Evolutionary conservation across 2,797 vertebrate species (phyloP).

Genomic region (Glyptemys insculpta): DNA sequence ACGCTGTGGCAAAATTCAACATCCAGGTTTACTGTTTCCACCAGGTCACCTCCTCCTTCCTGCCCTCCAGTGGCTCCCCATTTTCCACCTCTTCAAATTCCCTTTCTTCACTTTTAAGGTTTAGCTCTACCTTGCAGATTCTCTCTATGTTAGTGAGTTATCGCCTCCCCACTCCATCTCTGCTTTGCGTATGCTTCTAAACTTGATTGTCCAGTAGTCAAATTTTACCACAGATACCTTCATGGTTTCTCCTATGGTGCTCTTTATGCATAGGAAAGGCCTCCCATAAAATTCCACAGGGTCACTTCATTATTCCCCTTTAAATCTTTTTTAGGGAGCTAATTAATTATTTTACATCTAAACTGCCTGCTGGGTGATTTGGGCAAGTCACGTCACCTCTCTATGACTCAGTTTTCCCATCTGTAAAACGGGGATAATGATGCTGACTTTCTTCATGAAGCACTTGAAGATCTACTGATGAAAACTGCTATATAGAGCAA

Average conservation of each 20-base stretch:
- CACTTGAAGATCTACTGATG: background rate
- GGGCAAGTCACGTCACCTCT: background rate
- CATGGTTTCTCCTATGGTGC: background rate
- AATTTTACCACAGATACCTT: background rate
- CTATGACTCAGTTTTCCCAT: background rate
- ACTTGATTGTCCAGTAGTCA: background rate
- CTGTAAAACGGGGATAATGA: background rate
- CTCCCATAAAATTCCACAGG: background rate
- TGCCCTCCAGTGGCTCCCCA: background rate
- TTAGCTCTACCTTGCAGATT: background rate
- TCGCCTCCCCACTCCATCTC: background rate
- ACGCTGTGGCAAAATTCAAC: background rate
- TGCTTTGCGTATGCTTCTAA: conserved; percentile 1
- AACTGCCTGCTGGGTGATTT: background rate
- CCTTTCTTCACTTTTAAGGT: background rate
- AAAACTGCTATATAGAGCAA: background rate
- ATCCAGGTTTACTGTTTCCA: background rate
- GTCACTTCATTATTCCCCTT: background rate
- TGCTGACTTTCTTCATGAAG: background rate
- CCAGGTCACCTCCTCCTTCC: background rate
- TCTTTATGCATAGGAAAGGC: background rate
- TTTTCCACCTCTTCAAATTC: background rate
- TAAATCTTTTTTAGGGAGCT: background rate
- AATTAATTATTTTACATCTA: background rate
- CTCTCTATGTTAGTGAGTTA: background rate